A percentile compares a stretch with the other conserved stretches of the same genome.
Evolutionary conservation across 2,888 invertebrate genomes (phyloP).

Genomic region (Aphodius sticticus): DNA sequence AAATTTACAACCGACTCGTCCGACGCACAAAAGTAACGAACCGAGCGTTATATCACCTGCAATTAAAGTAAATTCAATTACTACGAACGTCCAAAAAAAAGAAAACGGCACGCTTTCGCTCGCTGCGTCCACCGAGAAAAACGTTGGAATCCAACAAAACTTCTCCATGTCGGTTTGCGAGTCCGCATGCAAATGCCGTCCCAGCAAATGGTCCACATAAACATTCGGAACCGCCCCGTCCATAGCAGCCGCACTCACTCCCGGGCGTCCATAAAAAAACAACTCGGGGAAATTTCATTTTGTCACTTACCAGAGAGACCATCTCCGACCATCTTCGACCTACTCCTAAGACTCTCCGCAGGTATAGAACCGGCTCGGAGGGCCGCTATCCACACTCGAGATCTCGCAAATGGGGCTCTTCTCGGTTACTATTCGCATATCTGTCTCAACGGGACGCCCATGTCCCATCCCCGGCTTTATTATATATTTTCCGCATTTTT

Average conservation of each 20-base stretch:
- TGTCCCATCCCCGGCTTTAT: constrained; percentile 44
- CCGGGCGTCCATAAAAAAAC: neutral
- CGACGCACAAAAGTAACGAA: no score
- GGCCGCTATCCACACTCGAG: constrained; percentile 47
- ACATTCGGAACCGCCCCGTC: neutral
- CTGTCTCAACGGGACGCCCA: constrained; percentile 47
- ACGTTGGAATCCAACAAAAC: neutral
- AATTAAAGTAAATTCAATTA: no score
- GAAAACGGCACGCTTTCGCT: neutral
- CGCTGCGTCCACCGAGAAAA: neutral
- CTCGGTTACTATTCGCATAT: constrained; percentile 47
- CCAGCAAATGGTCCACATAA: constrained; percentile 10
- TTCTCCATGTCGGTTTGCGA: neutral
- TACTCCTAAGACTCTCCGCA: neutral
- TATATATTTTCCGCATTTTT: constrained; percentile 50
- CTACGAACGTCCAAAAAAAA: neutral
- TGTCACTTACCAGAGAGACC: constrained; percentile 22
- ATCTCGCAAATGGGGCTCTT: constrained; percentile 49
- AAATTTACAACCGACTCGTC: no score
- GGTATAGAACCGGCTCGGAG: constrained; percentile 12
- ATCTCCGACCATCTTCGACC: neutral
- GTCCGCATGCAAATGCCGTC: neutral
- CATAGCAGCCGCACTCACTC: neutral
- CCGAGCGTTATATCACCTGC: no score
- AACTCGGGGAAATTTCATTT: constrained; percentile 30